Evolutionary conservation across 2,888 invertebrate species (phyloP).

Genomic region (Ditula angustiorana): DNA sequence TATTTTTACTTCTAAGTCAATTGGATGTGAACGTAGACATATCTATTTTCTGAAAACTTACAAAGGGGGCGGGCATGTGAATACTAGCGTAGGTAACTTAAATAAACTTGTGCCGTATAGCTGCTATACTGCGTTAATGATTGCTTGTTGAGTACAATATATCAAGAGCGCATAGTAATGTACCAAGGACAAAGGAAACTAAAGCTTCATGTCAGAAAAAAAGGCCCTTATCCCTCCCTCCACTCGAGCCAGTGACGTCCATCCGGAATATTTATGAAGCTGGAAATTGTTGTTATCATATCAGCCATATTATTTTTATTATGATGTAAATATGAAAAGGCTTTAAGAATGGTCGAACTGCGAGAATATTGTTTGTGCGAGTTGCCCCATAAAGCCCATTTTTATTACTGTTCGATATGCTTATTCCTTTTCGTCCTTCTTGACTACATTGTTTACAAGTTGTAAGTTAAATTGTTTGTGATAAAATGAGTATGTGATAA

Average conservation of each 20-base stretch:
- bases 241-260: constrained; percentile 37
- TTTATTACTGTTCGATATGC: constrained; percentile 33
- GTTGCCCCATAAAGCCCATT: constrained; percentile 25
- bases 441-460: constrained; percentile 14
- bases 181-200: constrained; percentile 37
- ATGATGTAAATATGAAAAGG: constrained; percentile 40
- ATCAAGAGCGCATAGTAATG: constrained; percentile 32
- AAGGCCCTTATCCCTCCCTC: constrained; percentile 36
- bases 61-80: no score
- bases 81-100: no score
- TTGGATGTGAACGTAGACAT: no score
- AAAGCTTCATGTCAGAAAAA: constrained; percentile 36
- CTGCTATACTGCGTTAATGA: constrained; percentile 8
- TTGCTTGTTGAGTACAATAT: constrained; percentile 12
- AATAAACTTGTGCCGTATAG: neutral
- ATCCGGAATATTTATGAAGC: constrained; percentile 39
- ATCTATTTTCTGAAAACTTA: no score
- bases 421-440: constrained; percentile 12
- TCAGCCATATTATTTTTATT: constrained; percentile 39
- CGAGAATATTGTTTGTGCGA: constrained; percentile 33
- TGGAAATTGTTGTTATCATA: constrained; percentile 39
- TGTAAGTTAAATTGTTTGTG: neutral
- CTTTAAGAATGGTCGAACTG: constrained; percentile 38
- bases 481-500: no score
- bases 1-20: no score